phyloP scores from a whole-genome alignment of 1,140 invertebrate species.

The Diplogasteroides magnus region DNA sequence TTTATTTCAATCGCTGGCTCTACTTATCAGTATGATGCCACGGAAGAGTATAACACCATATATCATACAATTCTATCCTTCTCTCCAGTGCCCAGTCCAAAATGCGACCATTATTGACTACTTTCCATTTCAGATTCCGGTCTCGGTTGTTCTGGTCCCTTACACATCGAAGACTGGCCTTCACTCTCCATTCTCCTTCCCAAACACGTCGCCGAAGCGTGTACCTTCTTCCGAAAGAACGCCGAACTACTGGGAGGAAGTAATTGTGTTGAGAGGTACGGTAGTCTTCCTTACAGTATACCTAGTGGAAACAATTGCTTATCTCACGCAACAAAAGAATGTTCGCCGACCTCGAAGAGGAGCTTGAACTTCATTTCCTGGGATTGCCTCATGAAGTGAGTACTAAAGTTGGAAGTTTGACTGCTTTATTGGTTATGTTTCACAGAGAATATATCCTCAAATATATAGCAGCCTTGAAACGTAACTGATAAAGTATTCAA shows the following conservation, averaged over 20 bases:
- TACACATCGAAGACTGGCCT: slow-evolving; percentile 53
- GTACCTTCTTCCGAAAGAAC: slow-evolving; percentile 54
- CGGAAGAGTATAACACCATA: too few relatives aligned
- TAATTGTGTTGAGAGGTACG: neutral
- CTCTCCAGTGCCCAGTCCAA: too few relatives aligned
- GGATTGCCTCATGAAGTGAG: slow-evolving; percentile 46
- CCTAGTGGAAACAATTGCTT: too few relatives aligned
- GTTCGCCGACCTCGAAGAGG: slow-evolving; percentile 28
- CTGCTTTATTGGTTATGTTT: too few relatives aligned
- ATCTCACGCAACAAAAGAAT: slow-evolving; percentile 28
- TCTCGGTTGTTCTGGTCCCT: slow-evolving; percentile 44
- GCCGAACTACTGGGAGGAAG: slow-evolving; percentile 34
- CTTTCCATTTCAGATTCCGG: slow-evolving; percentile 55
- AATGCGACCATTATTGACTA: too few relatives aligned
- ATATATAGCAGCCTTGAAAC: too few relatives aligned
- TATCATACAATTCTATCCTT: too few relatives aligned
- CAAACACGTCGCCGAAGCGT: slow-evolving; percentile 53
- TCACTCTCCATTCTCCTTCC: slow-evolving; percentile 50
- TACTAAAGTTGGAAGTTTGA: neutral
- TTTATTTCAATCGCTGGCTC: too few relatives aligned
- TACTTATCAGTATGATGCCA: neutral
- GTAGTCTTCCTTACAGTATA: neutral
- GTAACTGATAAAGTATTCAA: too few relatives aligned
- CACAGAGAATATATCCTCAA: too few relatives aligned
- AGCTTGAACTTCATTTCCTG: slow-evolving; percentile 48